Base-by-base conservation (phyloP, 2,797 vertebrate genomes). In the Rhodeus uyekii region DNA sequence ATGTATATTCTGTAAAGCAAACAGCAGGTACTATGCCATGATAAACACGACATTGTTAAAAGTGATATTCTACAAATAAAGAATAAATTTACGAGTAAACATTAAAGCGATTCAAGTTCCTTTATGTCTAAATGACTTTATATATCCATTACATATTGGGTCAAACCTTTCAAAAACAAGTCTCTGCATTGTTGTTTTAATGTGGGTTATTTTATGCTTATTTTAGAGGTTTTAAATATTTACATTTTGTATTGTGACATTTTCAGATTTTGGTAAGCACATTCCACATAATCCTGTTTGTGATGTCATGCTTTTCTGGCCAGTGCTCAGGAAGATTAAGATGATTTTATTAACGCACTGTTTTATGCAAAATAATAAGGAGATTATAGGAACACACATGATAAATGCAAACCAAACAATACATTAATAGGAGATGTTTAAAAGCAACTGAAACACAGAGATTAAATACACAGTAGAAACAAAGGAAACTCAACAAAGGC, bases 151-250 rank as follows among this genome's bases (percentile, higher is more conserved):
- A 22, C 5, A 32, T 71, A 29, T 48, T 48, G 68, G 68, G 68
- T 48, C 18, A 71, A 71, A 71, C 68, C 18, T 71, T 71, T 48
- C 18, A 32, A 32, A 48, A 71, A 29, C n/a, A 69, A 71, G 16
- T 16, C 6, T 22, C 18, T 50, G 48, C 48, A 3, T 27, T 27
- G 65, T 68, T n/a, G n/a, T n/a, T n/a, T n/a, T n/a, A n/a, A n/a
- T n/a, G n/a, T n/a, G n/a, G n/a, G n/a, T n/a, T n/a, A n/a, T n/a
- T n/a, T n/a, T n/a, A n/a, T n/a, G n/a, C n/a, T n/a, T n/a, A n/a
- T n/a, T n/a, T n/a, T n/a, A n/a, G n/a, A n/a, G n/a, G n/a, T n/a
- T n/a, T n/a, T n/a, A n/a, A n/a, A n/a, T n/a, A n/a, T n/a, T n/a
- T n/a, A 22, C 3, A 39, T 39, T 67, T 42, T 24, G 22, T 24